Evolutionary conservation across 2,888 invertebrate genomes (phyloP).

Genomic region (Incurvaria masculella): DNA sequence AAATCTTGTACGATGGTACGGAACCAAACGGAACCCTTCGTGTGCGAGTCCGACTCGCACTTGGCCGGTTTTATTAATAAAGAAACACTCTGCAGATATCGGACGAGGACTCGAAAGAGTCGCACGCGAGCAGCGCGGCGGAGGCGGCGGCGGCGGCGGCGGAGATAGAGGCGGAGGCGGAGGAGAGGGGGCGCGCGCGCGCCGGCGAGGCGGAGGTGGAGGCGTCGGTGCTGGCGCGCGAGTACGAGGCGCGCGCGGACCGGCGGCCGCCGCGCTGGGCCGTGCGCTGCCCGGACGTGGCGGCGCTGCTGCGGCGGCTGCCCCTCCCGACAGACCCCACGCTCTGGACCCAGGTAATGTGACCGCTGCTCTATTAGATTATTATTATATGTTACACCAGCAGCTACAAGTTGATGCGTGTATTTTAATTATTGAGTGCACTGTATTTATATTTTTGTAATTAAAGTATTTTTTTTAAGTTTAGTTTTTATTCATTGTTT

Average conservation of each 20-base stretch:
- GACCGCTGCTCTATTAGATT: conserved; percentile 27
- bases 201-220: conserved; percentile 46
- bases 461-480: too few relatives aligned
- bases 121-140: conserved; percentile 15
- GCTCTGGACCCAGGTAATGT: conserved; percentile 33
- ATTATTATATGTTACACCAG: too few relatives aligned
- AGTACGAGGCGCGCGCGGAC: conserved; percentile 13
- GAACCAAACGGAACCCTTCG: too few relatives aligned
- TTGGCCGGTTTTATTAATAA: too few relatives aligned
- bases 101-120: conserved; percentile 48
- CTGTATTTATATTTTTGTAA: too few relatives aligned
- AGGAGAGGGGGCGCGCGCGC: conserved; percentile 17
- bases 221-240: conserved; percentile 52
- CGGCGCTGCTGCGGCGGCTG: conserved; percentile 27
- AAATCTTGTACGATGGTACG: too few relatives aligned
- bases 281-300: conserved; percentile 17
- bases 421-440: too few relatives aligned
- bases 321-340: conserved; percentile 31
- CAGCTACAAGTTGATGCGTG: too few relatives aligned
- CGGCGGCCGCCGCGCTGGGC: conserved; percentile 15
- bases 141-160: conserved; percentile 30
- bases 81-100: conserved; percentile 34
- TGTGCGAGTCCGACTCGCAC: too few relatives aligned
- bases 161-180: conserved; percentile 29
- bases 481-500: too few relatives aligned